phyloP scores from a whole-genome alignment of 2,113 vertebrate genomes.

The Clarias magur region DNA sequence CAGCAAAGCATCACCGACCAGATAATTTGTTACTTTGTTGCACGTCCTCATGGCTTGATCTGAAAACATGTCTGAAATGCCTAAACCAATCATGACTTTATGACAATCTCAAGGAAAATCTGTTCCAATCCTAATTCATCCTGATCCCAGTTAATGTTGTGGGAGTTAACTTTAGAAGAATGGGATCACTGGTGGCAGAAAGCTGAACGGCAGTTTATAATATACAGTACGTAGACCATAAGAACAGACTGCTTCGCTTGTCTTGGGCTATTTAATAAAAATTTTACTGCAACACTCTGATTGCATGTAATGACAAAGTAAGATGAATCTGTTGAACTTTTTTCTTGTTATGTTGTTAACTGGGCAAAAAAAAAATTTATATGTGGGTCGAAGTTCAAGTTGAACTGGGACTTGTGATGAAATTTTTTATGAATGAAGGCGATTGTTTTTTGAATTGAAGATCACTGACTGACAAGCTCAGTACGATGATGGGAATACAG shows the following conservation, averaged over 20 bases:
- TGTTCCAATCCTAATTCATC: background rate
- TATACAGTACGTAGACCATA: background rate
- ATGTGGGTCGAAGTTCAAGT: too few species aligned
- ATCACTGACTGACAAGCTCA: too few species aligned
- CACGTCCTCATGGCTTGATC: background rate
- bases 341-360: background rate
- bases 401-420: too few species aligned
- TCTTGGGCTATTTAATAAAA: background rate
- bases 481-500: too few species aligned
- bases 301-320: background rate
- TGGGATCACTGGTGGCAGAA: background rate
- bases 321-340: background rate
- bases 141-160: background rate
- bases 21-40: background rate
- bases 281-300: too few species aligned
- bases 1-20: background rate
- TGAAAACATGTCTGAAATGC: background rate
- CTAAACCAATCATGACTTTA: background rate
- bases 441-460: too few species aligned
- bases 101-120: background rate
- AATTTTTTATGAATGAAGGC: too few species aligned
- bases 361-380: background rate
- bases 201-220: background rate
- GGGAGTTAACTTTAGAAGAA: background rate
- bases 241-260: background rate